Conservation (phyloP, 2,113 vertebrate genomes). For the Mastomys coucha region DNA sequence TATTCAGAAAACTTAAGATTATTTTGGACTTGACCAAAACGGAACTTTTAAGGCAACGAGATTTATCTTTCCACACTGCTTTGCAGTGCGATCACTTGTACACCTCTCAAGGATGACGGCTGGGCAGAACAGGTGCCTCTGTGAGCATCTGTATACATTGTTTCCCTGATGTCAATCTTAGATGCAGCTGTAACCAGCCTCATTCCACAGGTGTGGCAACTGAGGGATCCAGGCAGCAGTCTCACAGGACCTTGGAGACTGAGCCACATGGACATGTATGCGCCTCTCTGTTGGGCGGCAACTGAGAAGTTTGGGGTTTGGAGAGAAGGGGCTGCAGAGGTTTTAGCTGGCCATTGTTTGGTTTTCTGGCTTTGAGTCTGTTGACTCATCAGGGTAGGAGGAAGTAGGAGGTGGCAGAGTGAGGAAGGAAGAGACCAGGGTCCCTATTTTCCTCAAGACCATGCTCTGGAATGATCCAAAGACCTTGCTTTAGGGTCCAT, state of each 20-base stretch:
- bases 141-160: fast-evolving
- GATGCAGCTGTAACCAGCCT: fast-evolving
- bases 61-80: not conserved
- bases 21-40: not conserved
- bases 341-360: not conserved
- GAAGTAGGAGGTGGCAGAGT: too few species aligned
- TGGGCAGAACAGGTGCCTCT: fast-evolving
- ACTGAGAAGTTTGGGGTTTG: not conserved
- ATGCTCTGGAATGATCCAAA: too few species aligned
- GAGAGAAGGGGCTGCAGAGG: not conserved
- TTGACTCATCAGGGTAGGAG: not conserved
- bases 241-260: fast-evolving
- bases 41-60: fast-evolving
- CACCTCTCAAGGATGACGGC: fast-evolving
- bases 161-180: fast-evolving
- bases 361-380: not conserved
- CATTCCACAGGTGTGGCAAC: not conserved
- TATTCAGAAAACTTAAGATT: not conserved
- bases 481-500: not conserved
- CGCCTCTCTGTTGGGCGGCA: not conserved
- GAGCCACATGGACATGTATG: fast-evolving
- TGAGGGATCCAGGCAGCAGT: fast-evolving
- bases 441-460: not conserved
- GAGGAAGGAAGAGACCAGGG: not conserved
- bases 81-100: fast-evolving